Evolutionary conservation across 2,113 vertebrate genomes (phyloP).

Genomic region (Turnix velox): DNA sequence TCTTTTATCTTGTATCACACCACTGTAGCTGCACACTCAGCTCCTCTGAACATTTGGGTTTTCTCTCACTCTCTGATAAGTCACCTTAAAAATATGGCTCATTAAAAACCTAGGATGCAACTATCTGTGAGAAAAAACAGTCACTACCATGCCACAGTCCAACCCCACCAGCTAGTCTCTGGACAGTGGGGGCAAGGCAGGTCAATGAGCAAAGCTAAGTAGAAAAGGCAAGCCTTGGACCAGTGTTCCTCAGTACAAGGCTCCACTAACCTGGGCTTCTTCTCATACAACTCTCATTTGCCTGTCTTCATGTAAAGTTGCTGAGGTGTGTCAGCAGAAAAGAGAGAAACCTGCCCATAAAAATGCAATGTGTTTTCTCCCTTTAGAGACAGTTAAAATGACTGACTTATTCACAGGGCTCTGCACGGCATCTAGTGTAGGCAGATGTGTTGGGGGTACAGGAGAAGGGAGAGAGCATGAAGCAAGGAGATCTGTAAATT

Average conservation of each 20-base stretch:
- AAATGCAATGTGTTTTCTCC: fast-evolving
- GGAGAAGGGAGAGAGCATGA: not conserved
- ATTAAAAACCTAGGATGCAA: not conserved
- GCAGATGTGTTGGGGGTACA: fast-evolving
- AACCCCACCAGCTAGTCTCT: not conserved
- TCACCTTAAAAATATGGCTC: not conserved
- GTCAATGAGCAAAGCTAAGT: not conserved
- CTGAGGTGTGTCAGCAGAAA: not conserved
- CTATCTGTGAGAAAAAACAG: not conserved
- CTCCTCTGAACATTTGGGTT: not conserved
- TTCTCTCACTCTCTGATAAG: not conserved
- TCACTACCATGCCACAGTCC: fast-evolving
- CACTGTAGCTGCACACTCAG: not conserved
- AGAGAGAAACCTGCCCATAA: fast-evolving
- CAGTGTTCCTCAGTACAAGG: too few species aligned
- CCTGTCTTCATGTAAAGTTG: not conserved
- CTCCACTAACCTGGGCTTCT: not conserved
- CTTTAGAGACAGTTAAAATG: not conserved
- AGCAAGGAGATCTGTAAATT: not conserved
- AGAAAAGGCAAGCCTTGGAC: not conserved
- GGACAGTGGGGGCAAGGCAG: fast-evolving
- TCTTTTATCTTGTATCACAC: not conserved
- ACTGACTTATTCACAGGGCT: not conserved
- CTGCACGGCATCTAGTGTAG: not conserved
- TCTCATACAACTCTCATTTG: not conserved